A percentile compares a stretch with the other conserved stretches of the same genome.
These are phyloP conservation scores for Xenops minutus DNA, from an alignment of 2,797 vertebrate species.

Conservation along the genomic window DNA sequence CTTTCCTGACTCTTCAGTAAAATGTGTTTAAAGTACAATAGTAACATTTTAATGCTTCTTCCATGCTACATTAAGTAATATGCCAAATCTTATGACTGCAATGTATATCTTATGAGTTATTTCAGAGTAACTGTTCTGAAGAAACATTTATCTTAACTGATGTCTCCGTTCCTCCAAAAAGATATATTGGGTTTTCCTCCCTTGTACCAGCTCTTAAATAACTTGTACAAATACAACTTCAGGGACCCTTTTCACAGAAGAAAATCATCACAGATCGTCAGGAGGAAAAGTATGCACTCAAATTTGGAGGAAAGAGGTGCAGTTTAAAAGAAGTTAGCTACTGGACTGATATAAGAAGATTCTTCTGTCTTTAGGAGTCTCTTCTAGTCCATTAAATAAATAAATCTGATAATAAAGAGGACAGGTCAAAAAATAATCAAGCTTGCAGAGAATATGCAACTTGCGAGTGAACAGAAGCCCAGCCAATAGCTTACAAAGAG, in stretches of 20 bases:
- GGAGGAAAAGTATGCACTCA: neutral
- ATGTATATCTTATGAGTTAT: neutral
- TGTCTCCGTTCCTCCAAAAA: slow-evolving; percentile 39
- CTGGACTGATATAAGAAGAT: slow-evolving; percentile 26
- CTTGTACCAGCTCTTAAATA: slow-evolving; percentile 53
- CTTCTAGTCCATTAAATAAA: slow-evolving; percentile 63
- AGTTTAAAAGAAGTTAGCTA: slow-evolving; percentile 48
- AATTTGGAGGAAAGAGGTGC: slow-evolving; percentile 14
- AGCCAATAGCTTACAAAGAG: slow-evolving; percentile 78
- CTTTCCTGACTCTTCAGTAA: slow-evolving; percentile 18
- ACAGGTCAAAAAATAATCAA: slow-evolving; percentile 66
- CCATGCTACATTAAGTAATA: slow-evolving; percentile 23
- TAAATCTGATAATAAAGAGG: slow-evolving; percentile 55
- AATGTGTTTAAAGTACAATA: slow-evolving; percentile 17
- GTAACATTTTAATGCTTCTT: slow-evolving; percentile 41
- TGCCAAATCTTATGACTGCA: neutral
- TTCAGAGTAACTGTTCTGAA: neutral
- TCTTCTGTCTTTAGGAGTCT: slow-evolving; percentile 63
- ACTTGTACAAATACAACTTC: slow-evolving; percentile 47
- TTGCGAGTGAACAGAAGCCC: slow-evolving; percentile 77
- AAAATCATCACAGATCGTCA: slow-evolving; percentile 9
- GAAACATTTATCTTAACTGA: slow-evolving; percentile 59
- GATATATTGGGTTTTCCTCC: slow-evolving; percentile 47
- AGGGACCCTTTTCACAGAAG: neutral
- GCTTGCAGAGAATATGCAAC: slow-evolving; percentile 74